Evolutionary conservation across 1,140 invertebrate genomes (phyloP).

Genomic region (Ptiloglossa arizonensis): DNA sequence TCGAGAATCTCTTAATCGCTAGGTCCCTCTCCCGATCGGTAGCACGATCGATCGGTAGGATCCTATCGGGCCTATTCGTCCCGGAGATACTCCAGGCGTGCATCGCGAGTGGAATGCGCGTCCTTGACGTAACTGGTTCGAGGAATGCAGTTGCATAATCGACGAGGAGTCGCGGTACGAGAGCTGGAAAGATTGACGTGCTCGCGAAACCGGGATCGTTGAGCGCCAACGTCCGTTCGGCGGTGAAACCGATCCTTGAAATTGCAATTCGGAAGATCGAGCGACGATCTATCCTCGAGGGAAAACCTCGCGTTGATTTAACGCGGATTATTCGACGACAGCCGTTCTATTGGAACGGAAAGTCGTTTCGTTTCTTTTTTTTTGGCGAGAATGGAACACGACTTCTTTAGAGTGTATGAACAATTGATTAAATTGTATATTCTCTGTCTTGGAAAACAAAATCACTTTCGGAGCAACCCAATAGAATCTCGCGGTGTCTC

Average conservation of each 20-base stretch:
- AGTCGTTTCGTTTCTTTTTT: too few relatives aligned
- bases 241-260: neutral
- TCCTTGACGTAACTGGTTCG: constrained; percentile 63
- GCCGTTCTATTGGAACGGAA: too few relatives aligned
- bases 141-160: constrained; percentile 63
- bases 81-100: neutral
- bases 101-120: constrained; percentile 32
- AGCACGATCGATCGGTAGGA: constrained; percentile 12
- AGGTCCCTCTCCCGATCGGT: neutral
- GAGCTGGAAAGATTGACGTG: constrained; percentile 35
- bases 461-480: too few relatives aligned
- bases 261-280: too few relatives aligned
- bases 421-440: too few relatives aligned
- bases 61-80: neutral
- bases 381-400: too few relatives aligned
- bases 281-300: too few relatives aligned
- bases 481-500: too few relatives aligned
- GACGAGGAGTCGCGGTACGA: neutral
- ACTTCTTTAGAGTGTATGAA: too few relatives aligned
- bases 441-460: too few relatives aligned
- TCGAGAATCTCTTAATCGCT: neutral
- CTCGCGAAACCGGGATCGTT: neutral
- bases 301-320: too few relatives aligned
- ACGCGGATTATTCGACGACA: too few relatives aligned
- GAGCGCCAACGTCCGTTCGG: neutral